Conservation (phyloP, 2,113 vertebrate genomes). For the Astur gentilis region DNA sequence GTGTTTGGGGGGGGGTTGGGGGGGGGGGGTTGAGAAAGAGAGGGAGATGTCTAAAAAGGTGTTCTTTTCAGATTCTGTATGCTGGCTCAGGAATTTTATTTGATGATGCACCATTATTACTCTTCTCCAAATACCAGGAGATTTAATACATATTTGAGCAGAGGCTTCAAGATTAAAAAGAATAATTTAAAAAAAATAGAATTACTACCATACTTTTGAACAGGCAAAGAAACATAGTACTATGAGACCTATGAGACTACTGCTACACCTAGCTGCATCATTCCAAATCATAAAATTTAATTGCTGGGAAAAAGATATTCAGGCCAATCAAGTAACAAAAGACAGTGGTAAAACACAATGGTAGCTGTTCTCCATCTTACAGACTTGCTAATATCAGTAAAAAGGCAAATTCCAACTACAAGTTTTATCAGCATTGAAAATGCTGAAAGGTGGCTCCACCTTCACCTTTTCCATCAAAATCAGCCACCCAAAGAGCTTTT, state of each 20-base stretch:
- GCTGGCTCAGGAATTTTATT: background rate
- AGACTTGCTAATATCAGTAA: background rate
- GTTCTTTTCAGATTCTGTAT: background rate
- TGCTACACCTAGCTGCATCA: background rate
- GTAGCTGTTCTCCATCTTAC: background rate
- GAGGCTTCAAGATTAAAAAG: slow-evolving; percentile 18
- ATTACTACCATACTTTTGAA: background rate
- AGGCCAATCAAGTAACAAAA: background rate
- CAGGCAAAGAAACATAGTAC: background rate
- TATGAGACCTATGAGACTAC: background rate
- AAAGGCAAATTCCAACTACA: background rate
- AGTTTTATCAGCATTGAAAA: slow-evolving; percentile 6
- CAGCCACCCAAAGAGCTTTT: slow-evolving; percentile 25
- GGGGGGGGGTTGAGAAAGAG: background rate
- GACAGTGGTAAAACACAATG: background rate
- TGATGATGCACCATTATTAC: background rate
- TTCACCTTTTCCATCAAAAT: slow-evolving; percentile 31
- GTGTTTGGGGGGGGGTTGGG: background rate
- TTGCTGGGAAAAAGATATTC: slow-evolving; percentile 18
- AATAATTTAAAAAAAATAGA: background rate
- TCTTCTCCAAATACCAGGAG: background rate
- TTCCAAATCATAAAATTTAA: slow-evolving; percentile 34
- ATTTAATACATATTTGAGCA: slow-evolving; percentile 4
- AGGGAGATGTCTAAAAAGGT: background rate
- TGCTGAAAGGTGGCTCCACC: background rate